Conservation (phyloP, 1,140 invertebrate genomes). For the Bemisia tabaci region DNA sequence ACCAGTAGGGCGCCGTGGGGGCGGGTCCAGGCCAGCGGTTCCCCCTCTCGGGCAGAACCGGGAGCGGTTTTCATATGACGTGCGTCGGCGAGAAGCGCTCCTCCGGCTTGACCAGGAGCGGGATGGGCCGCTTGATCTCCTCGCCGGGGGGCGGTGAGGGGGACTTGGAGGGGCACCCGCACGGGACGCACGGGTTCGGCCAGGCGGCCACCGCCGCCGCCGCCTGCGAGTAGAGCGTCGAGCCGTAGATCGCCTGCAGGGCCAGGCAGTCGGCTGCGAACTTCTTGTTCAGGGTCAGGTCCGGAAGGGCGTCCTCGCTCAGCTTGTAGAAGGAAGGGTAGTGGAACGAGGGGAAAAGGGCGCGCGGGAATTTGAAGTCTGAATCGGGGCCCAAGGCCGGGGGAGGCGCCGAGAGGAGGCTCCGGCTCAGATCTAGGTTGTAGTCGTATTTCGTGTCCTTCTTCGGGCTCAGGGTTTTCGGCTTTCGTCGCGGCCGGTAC, state of each 20-base stretch:
- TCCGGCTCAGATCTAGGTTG: constrained; percentile 34
- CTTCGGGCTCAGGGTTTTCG: constrained; percentile 52
- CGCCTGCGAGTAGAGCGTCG: constrained; percentile 34
- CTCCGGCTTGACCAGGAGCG: constrained; percentile 20
- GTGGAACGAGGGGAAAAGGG: constrained; percentile 51
- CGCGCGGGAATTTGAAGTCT: constrained; percentile 49
- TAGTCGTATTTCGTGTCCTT: constrained; percentile 53
- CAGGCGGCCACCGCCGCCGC: constrained; percentile 33
- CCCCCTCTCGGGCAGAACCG: constrained; percentile 46
- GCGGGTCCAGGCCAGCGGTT: neutral
- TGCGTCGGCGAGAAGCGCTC: constrained; percentile 36
- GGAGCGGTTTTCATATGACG: constrained; percentile 69
- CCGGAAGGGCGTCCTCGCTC: constrained; percentile 35
- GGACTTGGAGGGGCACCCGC: neutral
- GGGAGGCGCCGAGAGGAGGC: constrained; percentile 43
- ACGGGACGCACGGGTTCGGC: constrained; percentile 28
- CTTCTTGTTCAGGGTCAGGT: constrained; percentile 29
- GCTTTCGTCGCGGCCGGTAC: constrained; percentile 80
- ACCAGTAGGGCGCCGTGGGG: constrained; percentile 2
- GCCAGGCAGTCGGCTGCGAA: constrained; percentile 47
- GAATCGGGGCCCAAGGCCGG: constrained; percentile 41
- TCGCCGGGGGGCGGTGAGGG: constrained; percentile 28
- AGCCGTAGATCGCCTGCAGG: constrained; percentile 38
- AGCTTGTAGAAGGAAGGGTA: constrained; percentile 38
- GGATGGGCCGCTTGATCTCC: constrained; percentile 21